Base-by-base conservation (phyloP, 2,797 vertebrate species). In the Garrulus glandarius region DNA sequence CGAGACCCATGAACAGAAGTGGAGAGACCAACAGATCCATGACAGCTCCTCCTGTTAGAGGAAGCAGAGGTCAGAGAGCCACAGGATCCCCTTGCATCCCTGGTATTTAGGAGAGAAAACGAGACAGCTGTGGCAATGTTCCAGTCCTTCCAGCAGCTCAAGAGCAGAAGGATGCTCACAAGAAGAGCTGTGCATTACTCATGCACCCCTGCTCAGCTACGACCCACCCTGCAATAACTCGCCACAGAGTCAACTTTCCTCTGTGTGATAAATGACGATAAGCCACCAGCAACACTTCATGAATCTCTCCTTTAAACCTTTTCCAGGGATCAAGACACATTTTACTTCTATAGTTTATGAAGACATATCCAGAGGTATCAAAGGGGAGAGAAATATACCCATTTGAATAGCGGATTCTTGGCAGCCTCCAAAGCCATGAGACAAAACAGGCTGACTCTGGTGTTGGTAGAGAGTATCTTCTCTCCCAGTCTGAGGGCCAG, bases 341-440 rank as follows among this genome's bases (percentile, higher is more conserved):
- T 96, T 95, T 92, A 81, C 34, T 90, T 81, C 82, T 47, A 30
- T 43, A 57, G 56, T 87, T 92, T 87, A 91, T 89, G 50, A 89
- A 93, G 71, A 63, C 44, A 69, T 36, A 77, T 17, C 36, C 41
- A 87, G 78, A 91, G 36, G 55, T 59, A 79, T 88, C 65, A 87
- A 88, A 95, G 20, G 15, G 44, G 59, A 76, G 74, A 95, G 53
- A 95, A 94, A 90, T 83, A 74, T 6, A 44, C 41, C 11, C 1
- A 0, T 84, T 52, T 94, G 46, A 93, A 91, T 47, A 85, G 63
- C 80, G 56, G 46, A 69, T 43, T 80, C 70, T 84, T 78, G 71
- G 80, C 87, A 94, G 37, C 47, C 3, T 0, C 57, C 81, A 86
- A n/a, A 46, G 65, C 46, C 37, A 13, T 61, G 50, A 71, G 36